A percentile compares a stretch with the other conserved stretches of the same genome.
These are phyloP conservation scores for Heliconius nattereri DNA, from an alignment of 1,140 invertebrate species.

Conservation along the genomic window DNA sequence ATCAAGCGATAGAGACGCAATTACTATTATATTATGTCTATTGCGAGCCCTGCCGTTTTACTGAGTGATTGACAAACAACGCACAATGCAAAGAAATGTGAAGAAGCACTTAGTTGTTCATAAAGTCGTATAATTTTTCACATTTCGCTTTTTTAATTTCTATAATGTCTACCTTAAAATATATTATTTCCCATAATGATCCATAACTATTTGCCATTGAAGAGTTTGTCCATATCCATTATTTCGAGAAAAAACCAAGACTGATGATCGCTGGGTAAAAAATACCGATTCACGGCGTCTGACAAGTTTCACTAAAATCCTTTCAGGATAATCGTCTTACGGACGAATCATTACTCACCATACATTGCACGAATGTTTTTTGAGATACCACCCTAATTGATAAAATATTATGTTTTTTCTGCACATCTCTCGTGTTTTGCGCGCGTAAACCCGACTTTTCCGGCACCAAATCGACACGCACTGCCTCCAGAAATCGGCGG, in stretches of 20 bases:
- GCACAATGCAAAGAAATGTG: too few relatives aligned
- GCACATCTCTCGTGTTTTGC: background rate
- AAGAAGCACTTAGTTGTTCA: too few relatives aligned
- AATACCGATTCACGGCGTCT: conserved; percentile 40
- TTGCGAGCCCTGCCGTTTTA: too few relatives aligned
- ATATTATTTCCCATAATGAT: background rate
- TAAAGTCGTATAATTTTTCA: too few relatives aligned
- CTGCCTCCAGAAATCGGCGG: too few relatives aligned
- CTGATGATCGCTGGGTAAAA: conserved; percentile 43
- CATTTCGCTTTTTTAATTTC: too few relatives aligned
- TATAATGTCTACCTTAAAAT: background rate
- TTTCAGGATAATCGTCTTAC: conserved; percentile 35
- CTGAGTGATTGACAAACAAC: too few relatives aligned
- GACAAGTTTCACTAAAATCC: conserved; percentile 45
- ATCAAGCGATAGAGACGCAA: too few relatives aligned
- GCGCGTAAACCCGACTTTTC: too few relatives aligned
- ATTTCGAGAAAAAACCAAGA: conserved; percentile 37
- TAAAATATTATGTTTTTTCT: background rate
- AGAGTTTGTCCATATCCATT: conserved; percentile 27
- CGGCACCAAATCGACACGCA: too few relatives aligned
- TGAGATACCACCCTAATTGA: background rate
- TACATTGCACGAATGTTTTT: conserved; percentile 5
- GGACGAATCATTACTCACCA: conserved; percentile 7
- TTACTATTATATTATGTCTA: too few relatives aligned
- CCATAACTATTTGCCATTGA: background rate